A percentile compares a stretch with the other conserved stretches of the same genome.
Evolutionary conservation across 1,140 invertebrate genomes (phyloP).

Genomic region (Procambarus virginalis): DNA sequence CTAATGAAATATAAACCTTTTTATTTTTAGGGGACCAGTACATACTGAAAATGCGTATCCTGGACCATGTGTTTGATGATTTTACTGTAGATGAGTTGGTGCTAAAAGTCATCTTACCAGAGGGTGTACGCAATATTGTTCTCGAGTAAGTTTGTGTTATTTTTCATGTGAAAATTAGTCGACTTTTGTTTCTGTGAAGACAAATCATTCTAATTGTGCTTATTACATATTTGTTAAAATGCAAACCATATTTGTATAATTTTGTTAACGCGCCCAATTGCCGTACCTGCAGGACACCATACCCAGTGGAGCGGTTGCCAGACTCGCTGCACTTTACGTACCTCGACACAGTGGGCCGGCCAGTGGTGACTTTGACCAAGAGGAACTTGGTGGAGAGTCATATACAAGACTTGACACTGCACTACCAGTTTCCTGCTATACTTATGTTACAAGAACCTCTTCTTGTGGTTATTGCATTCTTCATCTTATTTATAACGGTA

Average conservation of each 20-base stretch:
- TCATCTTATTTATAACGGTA: conserved; percentile 87
- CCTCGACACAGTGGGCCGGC: conserved; percentile 93
- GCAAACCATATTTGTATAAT: too few relatives aligned
- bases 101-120: conserved; percentile 95
- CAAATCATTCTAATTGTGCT: background rate
- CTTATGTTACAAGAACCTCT: conserved; percentile 93
- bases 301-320: conserved; percentile 82
- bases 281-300: conserved; percentile 80
- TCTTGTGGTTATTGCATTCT: conserved; percentile 90
- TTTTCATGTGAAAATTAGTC: background rate
- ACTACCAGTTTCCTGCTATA: conserved; percentile 65
- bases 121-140: conserved; percentile 89
- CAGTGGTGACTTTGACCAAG: conserved; percentile 90
- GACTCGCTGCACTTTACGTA: conserved; percentile 93
- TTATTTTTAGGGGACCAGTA: conserved; percentile 80
- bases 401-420: conserved; percentile 88
- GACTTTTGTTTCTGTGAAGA: background rate
- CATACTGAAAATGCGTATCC: conserved; percentile 90
- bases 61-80: conserved; percentile 98
- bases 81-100: conserved; percentile 94
- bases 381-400: conserved; percentile 96
- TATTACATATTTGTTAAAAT: background rate
- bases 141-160: conserved; percentile 75
- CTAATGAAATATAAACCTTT: background rate
- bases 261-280: background rate